These are phyloP conservation scores for Rhincodon typus DNA, from an alignment of 2,797 vertebrate species.

Conservation along the genomic window DNA sequence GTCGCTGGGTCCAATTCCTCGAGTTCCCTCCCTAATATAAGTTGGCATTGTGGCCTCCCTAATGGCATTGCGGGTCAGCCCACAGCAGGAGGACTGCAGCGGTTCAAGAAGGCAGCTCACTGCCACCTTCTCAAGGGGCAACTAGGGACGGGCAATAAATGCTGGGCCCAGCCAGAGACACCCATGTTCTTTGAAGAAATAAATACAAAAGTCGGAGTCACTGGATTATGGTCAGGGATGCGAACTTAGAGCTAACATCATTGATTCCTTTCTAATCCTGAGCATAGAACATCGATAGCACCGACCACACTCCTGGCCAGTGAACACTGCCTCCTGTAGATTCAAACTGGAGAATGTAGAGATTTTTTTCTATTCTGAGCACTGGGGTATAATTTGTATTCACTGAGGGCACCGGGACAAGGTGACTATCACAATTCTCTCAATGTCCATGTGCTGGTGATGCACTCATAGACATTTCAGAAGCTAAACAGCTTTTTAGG, in stretches of 20 bases:
- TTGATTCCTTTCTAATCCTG: not conserved
- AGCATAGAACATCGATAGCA: not conserved
- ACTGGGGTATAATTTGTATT: not conserved
- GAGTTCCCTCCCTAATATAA: too few species aligned
- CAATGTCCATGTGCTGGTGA: not conserved
- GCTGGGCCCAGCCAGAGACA: too few species aligned
- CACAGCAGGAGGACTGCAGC: too few species aligned
- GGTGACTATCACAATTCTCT: not conserved
- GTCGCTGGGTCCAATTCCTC: too few species aligned
- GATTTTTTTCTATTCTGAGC: not conserved
- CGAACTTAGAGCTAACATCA: not conserved
- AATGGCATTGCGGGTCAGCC: too few species aligned
- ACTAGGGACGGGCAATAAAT: too few species aligned
- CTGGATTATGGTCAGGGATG: not conserved
- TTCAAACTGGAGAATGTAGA: not conserved
- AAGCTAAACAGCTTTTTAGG: not conserved
- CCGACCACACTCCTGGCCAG: not conserved
- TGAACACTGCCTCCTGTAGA: not conserved
- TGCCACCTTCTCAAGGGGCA: too few species aligned
- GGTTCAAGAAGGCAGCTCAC: too few species aligned
- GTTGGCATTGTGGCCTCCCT: too few species aligned
- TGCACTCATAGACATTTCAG: not conserved
- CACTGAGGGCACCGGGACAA: not conserved
- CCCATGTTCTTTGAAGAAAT: too few species aligned
- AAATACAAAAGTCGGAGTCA: not conserved